A percentile compares a stretch with the other conserved stretches of the same genome.
phyloP scores from a whole-genome alignment of 2,888 invertebrate species.

The Entomobrya multifasciata region DNA sequence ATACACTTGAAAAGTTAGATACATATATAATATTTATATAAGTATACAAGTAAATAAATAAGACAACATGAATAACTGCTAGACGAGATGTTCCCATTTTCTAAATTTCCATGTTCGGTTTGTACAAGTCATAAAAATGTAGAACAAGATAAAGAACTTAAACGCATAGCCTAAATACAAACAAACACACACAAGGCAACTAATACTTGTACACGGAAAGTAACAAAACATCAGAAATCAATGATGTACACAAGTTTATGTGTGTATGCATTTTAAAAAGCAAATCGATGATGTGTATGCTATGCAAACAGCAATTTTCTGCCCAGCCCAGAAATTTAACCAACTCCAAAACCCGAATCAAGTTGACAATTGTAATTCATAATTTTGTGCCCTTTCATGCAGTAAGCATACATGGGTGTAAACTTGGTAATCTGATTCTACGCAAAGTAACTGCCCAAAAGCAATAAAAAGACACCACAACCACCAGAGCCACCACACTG shows the following conservation, averaged over 20 bases:
- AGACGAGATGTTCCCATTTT: conserved; percentile 1
- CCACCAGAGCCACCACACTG: background rate
- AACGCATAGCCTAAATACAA: conserved; percentile 20
- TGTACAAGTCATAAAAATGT: conserved; percentile 62
- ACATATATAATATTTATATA: background rate
- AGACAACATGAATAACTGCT: background rate
- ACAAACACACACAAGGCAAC: background rate
- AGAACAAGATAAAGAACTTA: conserved; percentile 56
- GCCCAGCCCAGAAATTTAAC: conserved; percentile 10
- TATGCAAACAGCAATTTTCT: conserved; percentile 50
- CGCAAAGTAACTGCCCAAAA: conserved; percentile 39
- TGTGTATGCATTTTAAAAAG: background rate
- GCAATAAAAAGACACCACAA: conserved; percentile 10
- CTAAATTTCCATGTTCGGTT: conserved; percentile 58
- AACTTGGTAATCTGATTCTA: conserved; percentile 55
- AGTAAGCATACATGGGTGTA: conserved; percentile 14
- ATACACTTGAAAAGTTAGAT: background rate
- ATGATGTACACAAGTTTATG: background rate
- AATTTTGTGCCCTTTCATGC: too few species aligned
- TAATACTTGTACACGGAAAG: background rate
- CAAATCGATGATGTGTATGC: conserved; percentile 36
- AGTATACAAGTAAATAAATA: background rate
- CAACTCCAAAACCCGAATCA: background rate
- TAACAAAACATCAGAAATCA: conserved; percentile 15
- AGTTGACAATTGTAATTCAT: conserved; percentile 35